Evolutionary conservation across 2,797 vertebrate genomes (phyloP).

Genomic region (Alfaro cultratus): DNA sequence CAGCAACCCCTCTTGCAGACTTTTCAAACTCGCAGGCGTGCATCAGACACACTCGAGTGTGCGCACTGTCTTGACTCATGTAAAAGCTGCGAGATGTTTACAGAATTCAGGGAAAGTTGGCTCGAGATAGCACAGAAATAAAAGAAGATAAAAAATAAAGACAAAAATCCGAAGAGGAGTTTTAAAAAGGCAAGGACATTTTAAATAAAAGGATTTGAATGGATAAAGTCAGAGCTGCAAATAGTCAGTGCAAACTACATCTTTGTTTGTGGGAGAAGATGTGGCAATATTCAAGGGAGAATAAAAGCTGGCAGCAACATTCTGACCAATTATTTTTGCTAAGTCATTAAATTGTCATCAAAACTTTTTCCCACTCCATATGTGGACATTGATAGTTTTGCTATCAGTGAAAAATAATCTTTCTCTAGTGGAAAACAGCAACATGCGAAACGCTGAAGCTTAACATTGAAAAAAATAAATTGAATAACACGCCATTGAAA

Average conservation of each 20-base stretch:
- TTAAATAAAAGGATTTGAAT: conserved; percentile 58
- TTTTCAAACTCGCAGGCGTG: conserved; percentile 30
- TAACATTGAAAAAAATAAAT: neutral
- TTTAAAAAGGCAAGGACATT: conserved; percentile 36
- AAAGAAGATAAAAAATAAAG: conserved; percentile 62
- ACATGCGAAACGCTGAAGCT: neutral
- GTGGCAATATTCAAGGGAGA: neutral
- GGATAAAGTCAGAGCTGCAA: conserved; percentile 59
- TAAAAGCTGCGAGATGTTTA: conserved; percentile 57
- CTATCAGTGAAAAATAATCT: neutral
- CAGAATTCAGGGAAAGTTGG: conserved; percentile 63
- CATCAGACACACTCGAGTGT: conserved; percentile 12
- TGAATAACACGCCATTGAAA: neutral
- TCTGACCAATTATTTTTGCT: neutral
- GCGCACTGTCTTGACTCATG: conserved; percentile 9
- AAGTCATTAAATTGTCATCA: neutral
- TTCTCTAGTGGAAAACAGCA: neutral
- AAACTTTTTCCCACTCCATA: conserved; percentile 2
- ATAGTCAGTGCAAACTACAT: conserved; percentile 50
- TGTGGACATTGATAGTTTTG: neutral
- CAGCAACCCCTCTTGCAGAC: conserved; percentile 39
- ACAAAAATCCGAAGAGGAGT: conserved; percentile 28
- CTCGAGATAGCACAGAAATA: conserved; percentile 55
- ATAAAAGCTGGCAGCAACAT: neutral
- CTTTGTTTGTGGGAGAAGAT: neutral